Evolutionary conservation across 2,797 vertebrate species (phyloP).

Genomic region (Phalloptychus januarius): DNA sequence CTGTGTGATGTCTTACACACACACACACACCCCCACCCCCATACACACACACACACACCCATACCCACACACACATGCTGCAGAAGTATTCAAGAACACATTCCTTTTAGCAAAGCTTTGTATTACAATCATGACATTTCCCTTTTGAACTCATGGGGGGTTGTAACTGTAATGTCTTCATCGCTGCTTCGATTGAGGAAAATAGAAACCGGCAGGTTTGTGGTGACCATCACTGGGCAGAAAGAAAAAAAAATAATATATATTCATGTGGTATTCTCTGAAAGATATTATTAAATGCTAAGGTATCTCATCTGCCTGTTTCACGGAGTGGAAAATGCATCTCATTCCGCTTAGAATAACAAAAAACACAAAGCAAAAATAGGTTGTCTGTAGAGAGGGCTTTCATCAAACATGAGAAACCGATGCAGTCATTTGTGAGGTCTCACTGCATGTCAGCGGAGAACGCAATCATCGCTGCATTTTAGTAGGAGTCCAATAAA

Average conservation of each 20-base stretch:
- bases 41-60: conserved; percentile 1
- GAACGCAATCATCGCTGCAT: not conserved
- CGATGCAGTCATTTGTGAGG: not conserved
- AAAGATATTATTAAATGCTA: conserved; percentile 11
- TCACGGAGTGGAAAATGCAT: not conserved
- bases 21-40: no score
- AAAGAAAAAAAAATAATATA: not conserved
- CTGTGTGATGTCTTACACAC: not conserved
- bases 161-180: conserved; percentile 11
- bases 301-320: not conserved
- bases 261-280: not conserved
- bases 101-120: not conserved
- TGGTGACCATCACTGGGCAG: not conserved
- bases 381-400: not conserved
- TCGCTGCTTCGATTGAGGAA: not conserved
- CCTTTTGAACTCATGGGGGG: conserved; percentile 5
- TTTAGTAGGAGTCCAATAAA: not conserved
- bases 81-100: conserved; percentile 15
- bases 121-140: conserved; percentile 6
- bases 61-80: not conserved
- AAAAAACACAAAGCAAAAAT: not conserved
- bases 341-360: not conserved
- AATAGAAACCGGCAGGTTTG: not conserved
- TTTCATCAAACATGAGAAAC: not conserved
- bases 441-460: not conserved